A percentile compares a stretch with the other conserved stretches of the same genome.
These are phyloP conservation scores for Heliconius hermathena DNA, from an alignment of 1,140 invertebrate genomes.

Conservation along the genomic window DNA sequence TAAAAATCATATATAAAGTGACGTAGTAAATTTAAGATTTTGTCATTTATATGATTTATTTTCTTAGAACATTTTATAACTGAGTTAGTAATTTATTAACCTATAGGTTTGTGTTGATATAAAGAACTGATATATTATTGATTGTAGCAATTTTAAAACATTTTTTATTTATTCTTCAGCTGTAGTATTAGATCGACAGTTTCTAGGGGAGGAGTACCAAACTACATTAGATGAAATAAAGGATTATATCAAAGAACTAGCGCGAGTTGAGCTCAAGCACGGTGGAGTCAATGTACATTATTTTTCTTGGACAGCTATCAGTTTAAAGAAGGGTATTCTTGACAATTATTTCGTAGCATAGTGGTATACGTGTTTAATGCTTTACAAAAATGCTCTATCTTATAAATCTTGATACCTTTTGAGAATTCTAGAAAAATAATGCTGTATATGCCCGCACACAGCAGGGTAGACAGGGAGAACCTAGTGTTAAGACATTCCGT, in stretches of 20 bases:
- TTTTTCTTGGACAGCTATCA: constrained; percentile 85
- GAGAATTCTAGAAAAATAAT: too few species aligned
- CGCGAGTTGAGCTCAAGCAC: constrained; percentile 83
- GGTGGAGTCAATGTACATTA: constrained; percentile 85
- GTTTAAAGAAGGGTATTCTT: constrained; percentile 84
- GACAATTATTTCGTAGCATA: background rate
- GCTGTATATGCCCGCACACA: background rate
- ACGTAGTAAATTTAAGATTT: too few species aligned
- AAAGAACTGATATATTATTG: background rate
- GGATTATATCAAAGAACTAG: constrained; percentile 83
- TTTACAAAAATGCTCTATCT: background rate
- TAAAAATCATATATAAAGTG: too few species aligned
- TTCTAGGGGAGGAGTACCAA: constrained; percentile 82
- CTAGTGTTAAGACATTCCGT: background rate
- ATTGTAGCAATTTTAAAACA: background rate
- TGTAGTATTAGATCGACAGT: constrained; percentile 84
- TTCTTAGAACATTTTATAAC: too few species aligned
- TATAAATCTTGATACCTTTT: too few species aligned
- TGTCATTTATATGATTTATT: too few species aligned
- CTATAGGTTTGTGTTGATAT: too few species aligned
- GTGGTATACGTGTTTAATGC: background rate
- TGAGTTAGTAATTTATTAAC: too few species aligned
- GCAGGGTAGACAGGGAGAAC: background rate
- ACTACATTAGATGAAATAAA: constrained; percentile 82
- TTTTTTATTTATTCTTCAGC: constrained; percentile 65